Evolutionary conservation across 2,888 invertebrate species (phyloP), one percentile per base, ranked within the genome.

Genomic region (Acrobeloides nanus): DNA sequence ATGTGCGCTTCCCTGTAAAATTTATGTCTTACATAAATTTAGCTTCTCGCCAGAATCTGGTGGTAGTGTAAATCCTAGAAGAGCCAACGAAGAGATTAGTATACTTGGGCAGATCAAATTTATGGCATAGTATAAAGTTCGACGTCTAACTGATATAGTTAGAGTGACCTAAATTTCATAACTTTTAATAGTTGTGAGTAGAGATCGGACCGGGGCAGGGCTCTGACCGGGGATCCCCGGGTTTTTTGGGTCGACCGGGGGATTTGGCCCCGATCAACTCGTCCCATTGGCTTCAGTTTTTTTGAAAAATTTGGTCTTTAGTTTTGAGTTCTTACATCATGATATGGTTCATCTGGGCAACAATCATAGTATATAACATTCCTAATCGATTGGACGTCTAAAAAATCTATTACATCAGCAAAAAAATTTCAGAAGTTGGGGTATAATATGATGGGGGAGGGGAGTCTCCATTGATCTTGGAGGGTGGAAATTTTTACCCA

Each of bases 41-140:
- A 97, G 83, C 79, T 97, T 97, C 80, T 97, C 95, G 74, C 97
- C 95, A 59, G 92, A 93, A 80, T 97, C 95, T 62, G 93, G 93
- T 68, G 97, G 97, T 75, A 97, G 81, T 62, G 92, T 90, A 81
- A 97, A 97, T 68, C 93, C 90, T 68, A 97, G 82, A 66, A 97
- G 83, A 59, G 95, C 92, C 88, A 97, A 90, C 66, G 92, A 92
- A 69, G 93, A 90, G 75, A 97, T 95, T 76, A 97, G 83, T 75
- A 95, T 90, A 78, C 93, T 93, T 62, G 97, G 97, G 75, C 97
- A 89, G 78, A 97, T 92, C 75, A 97, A 83, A 81, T 97, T 97
- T 83, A 95, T 54, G 21, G 54, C 92, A 81, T 95, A 95, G 82
- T 93, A 95, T 66, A 95, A 84, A 53, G 93, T 93, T 75, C 93